Percentiles rank a stretch among this genome's conserved stretches.
These are phyloP conservation scores for Eristalis tenax DNA, from an alignment of 2,888 invertebrate species.

Conservation along the genomic window DNA sequence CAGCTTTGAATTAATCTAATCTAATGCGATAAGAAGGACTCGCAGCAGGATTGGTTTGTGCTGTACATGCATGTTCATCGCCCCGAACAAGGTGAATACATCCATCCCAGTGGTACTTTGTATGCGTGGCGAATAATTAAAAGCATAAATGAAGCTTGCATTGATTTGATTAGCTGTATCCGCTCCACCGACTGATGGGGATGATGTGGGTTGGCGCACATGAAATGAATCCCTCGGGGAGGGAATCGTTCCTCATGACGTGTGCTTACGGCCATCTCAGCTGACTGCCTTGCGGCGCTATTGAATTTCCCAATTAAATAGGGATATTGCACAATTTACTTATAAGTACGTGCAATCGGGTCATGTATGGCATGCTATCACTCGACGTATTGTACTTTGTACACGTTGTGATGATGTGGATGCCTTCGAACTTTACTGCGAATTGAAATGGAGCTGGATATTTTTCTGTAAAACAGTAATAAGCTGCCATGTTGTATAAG, in stretches of 20 bases:
- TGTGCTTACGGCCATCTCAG: background rate
- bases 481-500: too few species aligned
- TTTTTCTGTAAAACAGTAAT: too few species aligned
- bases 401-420: too few species aligned
- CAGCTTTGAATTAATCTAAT: background rate
- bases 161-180: constrained; percentile 25
- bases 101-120: background rate
- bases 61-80: background rate
- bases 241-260: background rate
- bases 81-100: background rate
- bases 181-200: background rate
- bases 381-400: background rate
- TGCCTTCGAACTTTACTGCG: background rate
- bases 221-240: background rate
- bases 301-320: constrained; percentile 31
- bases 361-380: background rate
- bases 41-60: background rate
- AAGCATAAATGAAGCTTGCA: constrained; percentile 26
- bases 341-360: background rate
- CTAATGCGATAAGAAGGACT: background rate
- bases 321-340: background rate
- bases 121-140: constrained; percentile 17
- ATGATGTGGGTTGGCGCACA: background rate
- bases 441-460: background rate
- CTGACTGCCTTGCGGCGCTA: background rate